These are phyloP conservation scores for Holocentrus rufus DNA, from an alignment of 2,797 vertebrate genomes.

Conservation along the genomic window DNA sequence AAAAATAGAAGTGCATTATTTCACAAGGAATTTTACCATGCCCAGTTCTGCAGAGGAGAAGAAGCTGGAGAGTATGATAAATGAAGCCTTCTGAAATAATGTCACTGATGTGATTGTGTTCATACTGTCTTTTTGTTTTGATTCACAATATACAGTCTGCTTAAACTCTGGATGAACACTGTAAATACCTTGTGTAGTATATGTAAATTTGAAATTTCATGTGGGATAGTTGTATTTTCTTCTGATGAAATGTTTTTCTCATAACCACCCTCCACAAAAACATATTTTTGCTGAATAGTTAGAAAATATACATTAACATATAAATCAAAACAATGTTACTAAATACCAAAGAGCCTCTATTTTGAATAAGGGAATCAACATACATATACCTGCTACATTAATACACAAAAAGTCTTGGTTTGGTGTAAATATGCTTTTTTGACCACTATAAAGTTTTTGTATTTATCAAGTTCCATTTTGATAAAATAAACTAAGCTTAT, in stretches of 20 bases:
- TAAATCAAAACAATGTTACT: slow-evolving; percentile 3
- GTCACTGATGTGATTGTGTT: not conserved
- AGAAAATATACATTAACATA: slow-evolving; percentile 8
- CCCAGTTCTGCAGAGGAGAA: slow-evolving; percentile 77
- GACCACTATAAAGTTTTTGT: slow-evolving; percentile 41
- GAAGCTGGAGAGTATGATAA: slow-evolving; percentile 79
- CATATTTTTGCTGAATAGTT: not conserved
- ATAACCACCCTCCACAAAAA: too few species aligned
- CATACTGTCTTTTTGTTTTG: slow-evolving; percentile 3
- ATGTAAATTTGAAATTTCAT: not conserved
- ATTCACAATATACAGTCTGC: slow-evolving; percentile 1
- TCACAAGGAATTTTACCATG: slow-evolving; percentile 82
- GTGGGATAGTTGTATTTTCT: not conserved
- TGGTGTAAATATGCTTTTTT: slow-evolving; percentile 50
- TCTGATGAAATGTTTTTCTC: not conserved
- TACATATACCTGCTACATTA: not conserved
- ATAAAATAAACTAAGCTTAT: slow-evolving; percentile 54
- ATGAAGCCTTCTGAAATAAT: slow-evolving; percentile 74
- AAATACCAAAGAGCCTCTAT: slow-evolving; percentile 51
- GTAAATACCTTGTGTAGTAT: not conserved
- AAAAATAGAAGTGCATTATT: slow-evolving; percentile 87
- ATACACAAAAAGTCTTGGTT: slow-evolving; percentile 11
- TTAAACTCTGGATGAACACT: not conserved
- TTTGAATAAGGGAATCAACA: not conserved
- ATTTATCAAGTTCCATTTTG: slow-evolving; percentile 37